Evolutionary conservation across 37 sponge, comb jelly and placozoan species (phyloP).

Genomic region (Dysidea cf. avara): DNA sequence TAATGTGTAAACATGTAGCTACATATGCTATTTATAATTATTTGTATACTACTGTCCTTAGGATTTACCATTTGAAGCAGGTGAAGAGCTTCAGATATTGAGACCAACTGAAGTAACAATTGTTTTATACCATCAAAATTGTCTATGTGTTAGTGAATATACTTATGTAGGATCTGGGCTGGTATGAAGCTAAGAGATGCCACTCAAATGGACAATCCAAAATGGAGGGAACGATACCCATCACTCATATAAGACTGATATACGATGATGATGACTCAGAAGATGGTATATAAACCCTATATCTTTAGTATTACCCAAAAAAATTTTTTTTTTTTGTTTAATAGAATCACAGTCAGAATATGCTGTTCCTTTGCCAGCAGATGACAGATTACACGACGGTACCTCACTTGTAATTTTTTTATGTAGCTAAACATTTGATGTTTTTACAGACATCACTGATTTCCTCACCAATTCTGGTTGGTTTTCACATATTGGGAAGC

Average conservation of each 20-base stretch:
- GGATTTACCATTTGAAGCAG: constrained; percentile 22
- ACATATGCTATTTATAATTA: not conserved
- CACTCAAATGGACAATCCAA: constrained; percentile 44
- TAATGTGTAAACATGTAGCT: not conserved
- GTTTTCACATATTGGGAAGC: constrained; percentile 55
- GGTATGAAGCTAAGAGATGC: constrained; percentile 60
- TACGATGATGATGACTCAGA: constrained; percentile 42
- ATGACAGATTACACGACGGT: constrained; percentile 71
- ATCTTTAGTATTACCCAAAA: not conserved
- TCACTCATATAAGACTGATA: constrained; percentile 72
- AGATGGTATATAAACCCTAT: constrained; percentile 31
- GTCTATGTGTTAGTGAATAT: not conserved
- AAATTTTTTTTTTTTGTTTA: no score
- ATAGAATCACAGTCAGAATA: no score
- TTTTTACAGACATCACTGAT: constrained; percentile 55
- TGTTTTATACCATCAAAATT: no score
- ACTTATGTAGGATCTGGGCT: constrained; percentile 59
- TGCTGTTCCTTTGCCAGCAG: not conserved
- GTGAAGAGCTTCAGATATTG: constrained; percentile 29
- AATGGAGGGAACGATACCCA: constrained; percentile 56
- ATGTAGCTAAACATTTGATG: no score
- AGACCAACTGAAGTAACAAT: constrained; percentile 2
- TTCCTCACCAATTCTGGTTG: constrained; percentile 75
- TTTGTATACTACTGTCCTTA: not conserved
- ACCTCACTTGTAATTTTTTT: not conserved